Percentiles rank a stretch among this genome's conserved stretches.
These are phyloP conservation scores for Amazona guildingii DNA, from an alignment of 2,113 vertebrate species.

Conservation along the genomic window DNA sequence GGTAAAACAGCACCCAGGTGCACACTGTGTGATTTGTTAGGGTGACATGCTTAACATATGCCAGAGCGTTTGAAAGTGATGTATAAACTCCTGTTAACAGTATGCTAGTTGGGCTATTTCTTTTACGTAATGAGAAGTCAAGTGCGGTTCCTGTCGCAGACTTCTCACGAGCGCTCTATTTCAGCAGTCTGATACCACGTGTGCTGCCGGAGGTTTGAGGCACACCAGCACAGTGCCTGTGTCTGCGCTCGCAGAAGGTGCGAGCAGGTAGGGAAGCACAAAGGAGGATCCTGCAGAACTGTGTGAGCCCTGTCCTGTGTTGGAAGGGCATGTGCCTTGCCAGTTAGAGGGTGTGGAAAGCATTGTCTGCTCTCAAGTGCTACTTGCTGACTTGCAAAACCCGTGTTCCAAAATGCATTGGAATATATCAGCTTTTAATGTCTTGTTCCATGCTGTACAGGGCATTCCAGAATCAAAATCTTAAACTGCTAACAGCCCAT, in stretches of 20 bases:
- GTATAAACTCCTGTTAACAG: neutral
- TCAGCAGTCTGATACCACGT: accelerated
- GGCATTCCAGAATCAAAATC: neutral
- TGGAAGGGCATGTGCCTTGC: neutral
- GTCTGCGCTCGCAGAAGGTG: accelerated
- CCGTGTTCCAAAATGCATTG: accelerated
- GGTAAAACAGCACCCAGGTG: neutral
- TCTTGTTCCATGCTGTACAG: accelerated
- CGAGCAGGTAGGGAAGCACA: neutral
- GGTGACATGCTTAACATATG: neutral
- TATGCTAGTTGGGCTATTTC: neutral
- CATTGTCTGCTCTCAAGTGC: neutral
- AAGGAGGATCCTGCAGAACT: neutral
- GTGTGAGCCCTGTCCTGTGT: neutral
- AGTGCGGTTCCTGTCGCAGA: neutral
- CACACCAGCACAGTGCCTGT: neutral
- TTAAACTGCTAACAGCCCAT: neutral
- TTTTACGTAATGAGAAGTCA: neutral
- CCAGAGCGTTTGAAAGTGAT: neutral
- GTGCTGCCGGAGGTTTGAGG: accelerated
- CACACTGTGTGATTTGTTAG: accelerated
- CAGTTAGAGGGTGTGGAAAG: accelerated
- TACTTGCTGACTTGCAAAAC: neutral
- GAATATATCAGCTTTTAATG: neutral
- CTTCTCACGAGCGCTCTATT: neutral